Percentiles rank a stretch among this genome's conserved stretches.
These are phyloP conservation scores for Gavialis gangeticus DNA, from an alignment of 2,113 vertebrate genomes.

Conservation along the genomic window DNA sequence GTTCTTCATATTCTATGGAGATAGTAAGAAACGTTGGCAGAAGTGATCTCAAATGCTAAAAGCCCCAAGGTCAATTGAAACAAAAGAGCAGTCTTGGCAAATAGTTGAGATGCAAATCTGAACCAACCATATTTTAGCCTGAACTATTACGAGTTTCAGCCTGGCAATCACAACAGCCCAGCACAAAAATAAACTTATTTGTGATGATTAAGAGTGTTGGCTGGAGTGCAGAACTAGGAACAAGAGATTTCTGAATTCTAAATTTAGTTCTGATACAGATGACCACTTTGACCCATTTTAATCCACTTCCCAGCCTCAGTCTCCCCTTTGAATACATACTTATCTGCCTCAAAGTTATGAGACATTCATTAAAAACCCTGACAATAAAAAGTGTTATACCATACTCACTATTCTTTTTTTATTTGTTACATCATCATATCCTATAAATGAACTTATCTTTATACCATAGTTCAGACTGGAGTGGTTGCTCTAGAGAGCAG, in stretches of 20 bases:
- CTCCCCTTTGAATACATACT: not conserved
- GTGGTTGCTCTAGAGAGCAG: not conserved
- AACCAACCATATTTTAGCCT: not conserved
- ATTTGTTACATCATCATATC: not conserved
- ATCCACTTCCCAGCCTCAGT: not conserved
- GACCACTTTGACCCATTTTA: not conserved
- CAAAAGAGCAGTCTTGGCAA: not conserved
- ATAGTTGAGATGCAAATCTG: not conserved
- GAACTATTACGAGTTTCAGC: not conserved
- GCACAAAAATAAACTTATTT: not conserved
- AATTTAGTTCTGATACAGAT: not conserved
- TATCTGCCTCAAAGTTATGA: not conserved
- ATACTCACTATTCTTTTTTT: not conserved
- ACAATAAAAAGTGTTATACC: not conserved
- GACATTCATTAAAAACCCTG: not conserved
- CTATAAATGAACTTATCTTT: not conserved
- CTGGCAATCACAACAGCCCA: not conserved
- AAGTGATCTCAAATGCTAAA: not conserved
- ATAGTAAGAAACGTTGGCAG: not conserved
- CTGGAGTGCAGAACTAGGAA: not conserved
- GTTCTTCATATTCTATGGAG: not conserved
- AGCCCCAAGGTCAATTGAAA: not conserved
- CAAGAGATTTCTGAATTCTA: not conserved
- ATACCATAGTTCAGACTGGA: not conserved
- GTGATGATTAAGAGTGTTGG: not conserved